Base-by-base conservation (phyloP, 2,797 vertebrate genomes). In the Argyrosomus regius region DNA sequence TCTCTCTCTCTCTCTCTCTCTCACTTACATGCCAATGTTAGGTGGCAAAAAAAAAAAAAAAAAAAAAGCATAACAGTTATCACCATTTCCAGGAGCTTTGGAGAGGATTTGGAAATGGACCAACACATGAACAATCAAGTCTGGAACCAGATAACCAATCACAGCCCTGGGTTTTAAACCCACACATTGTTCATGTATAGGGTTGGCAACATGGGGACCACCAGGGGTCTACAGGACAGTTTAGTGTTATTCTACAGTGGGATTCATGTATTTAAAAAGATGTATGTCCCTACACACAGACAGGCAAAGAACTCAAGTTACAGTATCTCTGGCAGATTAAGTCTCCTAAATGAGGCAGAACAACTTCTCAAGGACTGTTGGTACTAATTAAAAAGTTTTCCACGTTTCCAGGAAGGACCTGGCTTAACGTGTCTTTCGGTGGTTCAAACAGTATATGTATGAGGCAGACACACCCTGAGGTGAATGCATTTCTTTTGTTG, bases 381-480 rank as follows among this genome's bases (percentile, higher is more conserved):
- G 5, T 68, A 22, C 6, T 35, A 0, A 3, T 14, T 17, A 4
- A 41, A 54, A 39, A 1, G 11, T 54, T 0, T 24, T 62, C 22
- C 28, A 7, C 16, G 41, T 80, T 60, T 82, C 80, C 77, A 81
- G 45, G 68, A 84, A 73, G 20, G 6, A 18, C 10, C 10, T 87
- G 92, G 69, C 65, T 28, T 13, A 72, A 82, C 91, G 58, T 89
- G 85, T 84, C 64, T 68, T 28, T 74, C 31, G 72, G 65, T 48
- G 45, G 35, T 50, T 58, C 20, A 5, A 9, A 22, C 1, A 17
- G 20, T 10, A n/a, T 10, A 54, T n/a, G 50, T 64, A 71, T 72
- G 16, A 45, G 64, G 13, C 14, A 52, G 88, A 50, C 92, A 92
- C 91, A 85, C 93, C 94, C 85, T 80, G 16, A 52, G 43, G 41